phyloP scores from a whole-genome alignment of 2,888 invertebrate genomes.

The Anagyrus pseudococci region DNA sequence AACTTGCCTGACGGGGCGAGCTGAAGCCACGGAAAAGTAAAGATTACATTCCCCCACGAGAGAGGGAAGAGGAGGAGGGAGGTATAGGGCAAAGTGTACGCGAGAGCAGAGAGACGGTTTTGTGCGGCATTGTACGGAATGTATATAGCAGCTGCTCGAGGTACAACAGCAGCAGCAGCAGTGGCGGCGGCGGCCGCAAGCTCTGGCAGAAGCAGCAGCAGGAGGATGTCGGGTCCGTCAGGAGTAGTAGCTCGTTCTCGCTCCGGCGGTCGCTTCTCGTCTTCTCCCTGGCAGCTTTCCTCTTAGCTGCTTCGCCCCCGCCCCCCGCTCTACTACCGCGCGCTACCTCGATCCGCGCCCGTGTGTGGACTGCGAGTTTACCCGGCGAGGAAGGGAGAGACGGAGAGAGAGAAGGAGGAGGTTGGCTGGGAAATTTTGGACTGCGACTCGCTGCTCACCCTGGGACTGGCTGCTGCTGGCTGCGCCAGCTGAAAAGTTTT shows the following conservation, averaged over 20 bases:
- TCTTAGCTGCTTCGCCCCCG: constrained; percentile 33
- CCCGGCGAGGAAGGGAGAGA: constrained; percentile 36
- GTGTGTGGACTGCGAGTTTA: constrained; percentile 55
- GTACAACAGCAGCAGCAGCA: too few species aligned
- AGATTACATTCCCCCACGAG: too few species aligned
- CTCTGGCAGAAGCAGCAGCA: neutral
- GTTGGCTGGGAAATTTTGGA: constrained; percentile 52
- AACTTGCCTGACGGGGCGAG: too few species aligned
- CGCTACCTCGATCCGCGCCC: constrained; percentile 20
- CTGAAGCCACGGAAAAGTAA: too few species aligned
- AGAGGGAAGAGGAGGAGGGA: too few species aligned
- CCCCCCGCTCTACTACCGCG: too few species aligned
- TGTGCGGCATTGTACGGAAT: constrained; percentile 48
- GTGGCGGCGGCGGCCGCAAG: too few species aligned
- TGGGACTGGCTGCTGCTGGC: too few species aligned
- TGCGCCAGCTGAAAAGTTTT: constrained; percentile 50
- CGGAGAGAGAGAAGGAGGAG: neutral
- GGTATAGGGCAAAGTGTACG: constrained; percentile 23
- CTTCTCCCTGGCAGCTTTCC: constrained; percentile 8
- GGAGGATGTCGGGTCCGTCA: constrained; percentile 55
- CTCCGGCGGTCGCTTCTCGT: neutral
- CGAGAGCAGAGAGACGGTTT: constrained; percentile 41
- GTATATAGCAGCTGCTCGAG: neutral
- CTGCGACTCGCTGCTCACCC: constrained; percentile 22
- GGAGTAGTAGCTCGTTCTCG: constrained; percentile 50